Base-by-base conservation (phyloP, 1,140 invertebrate genomes). In the Wasmannia auropunctata region DNA sequence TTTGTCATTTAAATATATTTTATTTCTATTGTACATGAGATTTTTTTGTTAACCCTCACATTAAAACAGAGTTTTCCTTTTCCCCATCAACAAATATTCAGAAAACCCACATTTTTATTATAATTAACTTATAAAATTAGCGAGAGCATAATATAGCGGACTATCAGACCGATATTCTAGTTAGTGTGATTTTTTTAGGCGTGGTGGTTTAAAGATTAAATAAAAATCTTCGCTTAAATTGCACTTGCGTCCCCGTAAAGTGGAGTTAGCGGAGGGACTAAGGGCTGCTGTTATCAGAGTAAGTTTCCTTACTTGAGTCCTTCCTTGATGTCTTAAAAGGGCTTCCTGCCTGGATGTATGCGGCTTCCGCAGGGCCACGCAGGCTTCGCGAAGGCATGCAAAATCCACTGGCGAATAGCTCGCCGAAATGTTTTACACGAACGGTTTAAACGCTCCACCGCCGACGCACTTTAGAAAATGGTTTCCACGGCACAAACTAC, bases 401-500 rank as follows among this genome's bases (percentile, higher is more conserved):
- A 85, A 76, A 62, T 60, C 74, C 25, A 60, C 69, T 75, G n/a
- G 62, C 40, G 56, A 31, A 76, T 62, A 49, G 43, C 72, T 51
- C 72, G 72, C 72, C 81, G 72, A 85, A 77, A 85, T 85, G 81
- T 75, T 85, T 77, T 85, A 77, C 60, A 85, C 56, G 72, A 85
- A 75, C 81, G 72, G 72, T 85, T 83, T 74, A 83, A n/a, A 83
- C 79, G 79, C 67, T 83, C 37, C 67, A 83, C 60, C 74, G 76
- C 76, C 76, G 63, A 86, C 85, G 85, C 76, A 81, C 85, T 81
- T 80, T 81, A 81, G 85, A 86, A 86, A 86, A 86, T 86, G 63
- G 76, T 86, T 86, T 86, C 62, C 85, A 70, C 51, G 40, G 76
- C 80, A 62, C 63, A 86, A 86, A 86, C 85, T 86, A 81, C 54